Base-by-base conservation (phyloP, 2,888 invertebrate genomes). In the Brenthis ino region DNA sequence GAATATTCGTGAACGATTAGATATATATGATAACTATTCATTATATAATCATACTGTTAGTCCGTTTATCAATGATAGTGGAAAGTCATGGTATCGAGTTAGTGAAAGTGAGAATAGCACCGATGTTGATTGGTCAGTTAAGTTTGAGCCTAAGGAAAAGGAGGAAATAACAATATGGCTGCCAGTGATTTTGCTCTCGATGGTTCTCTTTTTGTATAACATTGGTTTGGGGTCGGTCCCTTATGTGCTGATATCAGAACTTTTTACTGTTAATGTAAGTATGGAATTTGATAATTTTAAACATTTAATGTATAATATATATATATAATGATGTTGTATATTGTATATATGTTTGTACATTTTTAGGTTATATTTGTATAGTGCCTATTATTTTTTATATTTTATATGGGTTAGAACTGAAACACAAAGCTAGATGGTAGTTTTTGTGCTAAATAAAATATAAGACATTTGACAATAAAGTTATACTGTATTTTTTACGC, bases 201-300 rank as follows among this genome's bases (percentile, higher is more conserved):
- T 84, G 63, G 85, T 88, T 60, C 74, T 92, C 54, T 93, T 93
- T 77, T 77, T 93, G 69, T 93, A 90, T 76, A 93, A 93, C 69
- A 85, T 92, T 61, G 93, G 93, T 57, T 80, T 93, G 76, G 93
- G 93, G 71, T 91, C 93, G 12, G 89, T 93, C 82, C 93, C 93
- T 84, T 92, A 86, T 76, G 91, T 93, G 47, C 80, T 93, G 68
- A 85, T 91, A 69, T 86, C 91, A 33, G 93, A 93, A 64, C 73
- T 92, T 65, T 93, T 93, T 83, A 79, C 87, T 55, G 82, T 88
- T 14, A 87, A 91, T 77, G 93, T 93, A 68, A 90, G 93, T 91
- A 81, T 64, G 11, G 60, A 28, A 3, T 33, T 14, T 50, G 5
- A 3, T 37, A 16, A 3, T 0, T 57, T 20, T 13, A 6, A 13